Evolutionary conservation across 1,140 invertebrate species (phyloP).

Genomic region (Sitodiplosis mosellana): DNA sequence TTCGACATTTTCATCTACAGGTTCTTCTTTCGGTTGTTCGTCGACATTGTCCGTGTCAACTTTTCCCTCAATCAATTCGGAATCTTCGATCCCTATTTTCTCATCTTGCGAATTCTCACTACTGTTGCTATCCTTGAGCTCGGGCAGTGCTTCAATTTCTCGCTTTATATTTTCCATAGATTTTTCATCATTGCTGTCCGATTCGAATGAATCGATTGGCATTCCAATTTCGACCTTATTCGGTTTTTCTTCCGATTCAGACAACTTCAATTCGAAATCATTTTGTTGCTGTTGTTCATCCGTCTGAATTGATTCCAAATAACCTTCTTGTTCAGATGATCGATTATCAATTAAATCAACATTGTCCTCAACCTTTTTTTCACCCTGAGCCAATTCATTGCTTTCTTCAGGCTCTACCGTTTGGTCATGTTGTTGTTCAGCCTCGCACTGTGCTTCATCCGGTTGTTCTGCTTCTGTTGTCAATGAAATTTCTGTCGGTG

Average conservation of each 20-base stretch:
- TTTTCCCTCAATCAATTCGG: conserved; percentile 12
- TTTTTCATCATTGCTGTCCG: conserved; percentile 1
- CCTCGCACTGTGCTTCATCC: too few relatives aligned
- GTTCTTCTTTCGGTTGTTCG: conserved; percentile 11
- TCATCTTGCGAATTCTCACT: neutral
- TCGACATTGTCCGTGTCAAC: conserved; percentile 6
- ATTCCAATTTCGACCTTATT: neutral
- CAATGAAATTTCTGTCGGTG: too few relatives aligned
- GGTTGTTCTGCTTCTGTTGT: too few relatives aligned
- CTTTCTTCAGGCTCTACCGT: too few relatives aligned
- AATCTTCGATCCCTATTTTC: conserved; percentile 15
- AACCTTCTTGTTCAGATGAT: too few relatives aligned
- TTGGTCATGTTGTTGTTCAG: too few relatives aligned
- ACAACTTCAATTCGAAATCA: neutral
- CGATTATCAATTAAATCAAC: too few relatives aligned
- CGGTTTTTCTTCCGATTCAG: neutral
- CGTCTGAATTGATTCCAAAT: too few relatives aligned
- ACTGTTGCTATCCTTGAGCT: neutral
- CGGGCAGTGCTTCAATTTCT: neutral
- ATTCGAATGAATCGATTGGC: neutral
- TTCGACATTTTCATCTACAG: neutral
- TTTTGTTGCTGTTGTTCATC: too few relatives aligned
- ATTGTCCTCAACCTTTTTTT: too few relatives aligned
- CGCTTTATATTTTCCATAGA: neutral
- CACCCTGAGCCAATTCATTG: too few relatives aligned